Base-by-base conservation (phyloP, 2,797 vertebrate species). In the Periophthalmus magnuspinnatus region DNA sequence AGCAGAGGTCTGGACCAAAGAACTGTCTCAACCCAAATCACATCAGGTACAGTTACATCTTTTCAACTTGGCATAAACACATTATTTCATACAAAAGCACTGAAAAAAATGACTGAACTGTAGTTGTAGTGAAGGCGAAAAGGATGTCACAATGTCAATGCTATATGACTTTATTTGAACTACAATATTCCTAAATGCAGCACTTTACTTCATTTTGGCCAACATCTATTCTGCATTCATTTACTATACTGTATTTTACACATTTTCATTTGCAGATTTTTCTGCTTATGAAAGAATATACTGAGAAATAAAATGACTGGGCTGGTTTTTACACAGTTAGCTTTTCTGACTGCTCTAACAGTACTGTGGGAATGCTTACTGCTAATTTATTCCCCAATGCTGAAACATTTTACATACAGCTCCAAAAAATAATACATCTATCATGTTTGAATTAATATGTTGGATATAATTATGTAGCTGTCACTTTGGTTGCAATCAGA, bases 31-130 rank as follows among this genome's bases (percentile, higher is more conserved):
- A 88, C 85, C 87, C 84, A 76, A 88, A 92, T 81, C 77, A 91
- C 89, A 93, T 93, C 96, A 97, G 96, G 96, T 97, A 95, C 80
- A 68, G 78, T 69, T 38, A 6, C 72, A 1, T 33, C 38, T 67
- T 22, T 71, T 19, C 5, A 45, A 38, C 3, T 54, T 22, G 21
- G 2, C 8, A 54, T n/a, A 22, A 52, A 52, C 47, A 19, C 50
- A n/a, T 50, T 50, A n/a, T 19, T 50, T 6, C 17, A 17, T 19
- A 50, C 17, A 50, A 50, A 19, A 19, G 17, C 47, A 50, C 19
- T n/a, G 48, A n/a, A 9, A 50, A n/a, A 50, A 48, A 19, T 50
- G 6, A 50, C 48, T 50, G 19, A n/a, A 50, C 19, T n/a, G n/a
- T 41, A 19, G 48, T 50, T 50, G 19, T n/a, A 19, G 6, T 50